Percentiles rank a stretch among this genome's conserved stretches.
phyloP scores from a whole-genome alignment of 2,888 invertebrate genomes.

The Mamestra brassicae region DNA sequence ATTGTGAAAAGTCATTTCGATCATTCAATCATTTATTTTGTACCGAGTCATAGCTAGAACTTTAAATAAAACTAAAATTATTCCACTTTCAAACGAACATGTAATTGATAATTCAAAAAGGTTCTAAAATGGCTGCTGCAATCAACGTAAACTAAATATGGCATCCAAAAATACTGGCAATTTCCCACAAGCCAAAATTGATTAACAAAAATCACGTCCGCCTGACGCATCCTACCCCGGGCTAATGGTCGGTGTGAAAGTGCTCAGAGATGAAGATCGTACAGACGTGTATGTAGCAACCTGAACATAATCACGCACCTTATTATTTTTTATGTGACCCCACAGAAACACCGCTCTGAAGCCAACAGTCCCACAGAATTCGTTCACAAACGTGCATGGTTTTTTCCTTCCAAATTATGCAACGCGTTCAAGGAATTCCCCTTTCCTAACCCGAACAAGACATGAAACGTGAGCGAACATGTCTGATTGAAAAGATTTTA shows the following conservation, averaged over 20 bases:
- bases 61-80: slow-evolving; percentile 6
- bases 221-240: slow-evolving; percentile 63
- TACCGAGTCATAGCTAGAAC: slow-evolving; percentile 1
- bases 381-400: slow-evolving; percentile 33
- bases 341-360: slow-evolving; percentile 69
- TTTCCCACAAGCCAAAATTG: slow-evolving; percentile 56
- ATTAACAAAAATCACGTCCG: slow-evolving; percentile 75
- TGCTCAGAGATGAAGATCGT: slow-evolving; percentile 81
- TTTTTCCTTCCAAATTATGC: slow-evolving; percentile 48
- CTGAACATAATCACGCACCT: slow-evolving; percentile 83
- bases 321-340: slow-evolving; percentile 90
- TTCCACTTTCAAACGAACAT: slow-evolving; percentile 5
- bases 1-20: slow-evolving; percentile 43
- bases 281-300: slow-evolving; percentile 69
- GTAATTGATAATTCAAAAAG: background rate
- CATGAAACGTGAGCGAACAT: slow-evolving; percentile 57
- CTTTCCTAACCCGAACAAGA: slow-evolving; percentile 47
- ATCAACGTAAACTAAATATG: slow-evolving; percentile 25
- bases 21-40: slow-evolving; percentile 18
- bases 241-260: slow-evolving; percentile 81
- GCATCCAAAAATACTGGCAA: slow-evolving; percentile 24
- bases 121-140: background rate
- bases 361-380: slow-evolving; percentile 48
- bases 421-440: slow-evolving; percentile 50
- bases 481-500: slow-evolving; percentile 44